A percentile compares a stretch with the other conserved stretches of the same genome.
These are phyloP conservation scores for Folsomia manolachei DNA, from an alignment of 2,888 invertebrate genomes.

Conservation along the genomic window DNA sequence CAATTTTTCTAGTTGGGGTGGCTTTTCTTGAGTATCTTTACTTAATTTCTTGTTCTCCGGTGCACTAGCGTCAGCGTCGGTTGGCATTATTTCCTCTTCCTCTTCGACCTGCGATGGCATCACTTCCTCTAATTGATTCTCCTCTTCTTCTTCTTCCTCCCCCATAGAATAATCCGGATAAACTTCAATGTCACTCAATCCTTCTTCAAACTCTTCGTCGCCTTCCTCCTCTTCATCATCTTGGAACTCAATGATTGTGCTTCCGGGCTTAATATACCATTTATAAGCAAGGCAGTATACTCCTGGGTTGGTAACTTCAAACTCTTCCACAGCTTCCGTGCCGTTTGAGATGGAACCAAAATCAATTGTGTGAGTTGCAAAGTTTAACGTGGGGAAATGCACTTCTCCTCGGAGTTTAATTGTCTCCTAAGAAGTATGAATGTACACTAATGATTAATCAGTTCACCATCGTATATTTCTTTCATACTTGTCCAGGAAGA, in stretches of 20 bases:
- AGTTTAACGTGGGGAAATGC: constrained; percentile 28
- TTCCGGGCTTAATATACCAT: constrained; percentile 40
- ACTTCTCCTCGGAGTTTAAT: constrained; percentile 33
- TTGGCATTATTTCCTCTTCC: neutral
- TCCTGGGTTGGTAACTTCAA: constrained; percentile 34
- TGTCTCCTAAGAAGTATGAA: constrained; percentile 15
- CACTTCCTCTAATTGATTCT: neutral
- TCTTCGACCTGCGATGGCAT: neutral
- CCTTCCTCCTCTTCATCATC: neutral
- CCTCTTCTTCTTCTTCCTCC: neutral
- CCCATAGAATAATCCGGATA: neutral
- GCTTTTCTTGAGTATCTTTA: too few species aligned
- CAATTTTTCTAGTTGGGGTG: too few species aligned
- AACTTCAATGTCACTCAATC: neutral
- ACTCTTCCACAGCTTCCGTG: constrained; percentile 37
- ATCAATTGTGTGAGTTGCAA: constrained; percentile 27
- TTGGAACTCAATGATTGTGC: constrained; percentile 13
- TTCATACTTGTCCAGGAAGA: constrained; percentile 16
- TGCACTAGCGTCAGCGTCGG: too few species aligned
- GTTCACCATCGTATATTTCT: neutral
- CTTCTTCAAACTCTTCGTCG: neutral
- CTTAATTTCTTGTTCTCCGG: too few species aligned
- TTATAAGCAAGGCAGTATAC: constrained; percentile 37
- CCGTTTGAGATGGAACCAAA: constrained; percentile 34
- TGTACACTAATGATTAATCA: neutral